A percentile compares a stretch with the other conserved stretches of the same genome.
phyloP scores from a whole-genome alignment of 2,797 vertebrate genomes.

The Amphiprion clarkii region DNA sequence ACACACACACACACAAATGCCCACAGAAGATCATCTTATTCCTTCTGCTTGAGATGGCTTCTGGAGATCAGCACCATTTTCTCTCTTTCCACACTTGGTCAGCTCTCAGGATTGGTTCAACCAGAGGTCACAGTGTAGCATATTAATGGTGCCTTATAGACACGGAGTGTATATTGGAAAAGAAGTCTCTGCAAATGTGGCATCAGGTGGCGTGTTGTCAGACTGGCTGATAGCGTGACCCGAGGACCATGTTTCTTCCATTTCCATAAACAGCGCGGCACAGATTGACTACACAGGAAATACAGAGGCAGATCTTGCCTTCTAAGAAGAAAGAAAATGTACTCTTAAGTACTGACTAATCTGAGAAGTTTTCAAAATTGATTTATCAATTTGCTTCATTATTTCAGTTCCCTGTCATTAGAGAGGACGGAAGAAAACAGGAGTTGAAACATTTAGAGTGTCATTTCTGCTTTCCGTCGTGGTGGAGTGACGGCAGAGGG shows the following conservation, averaged over 20 bases:
- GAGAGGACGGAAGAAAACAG: constrained; percentile 48
- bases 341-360: neutral
- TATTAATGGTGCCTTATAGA: constrained; percentile 33
- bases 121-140: constrained; percentile 41
- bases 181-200: constrained; percentile 11
- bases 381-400: constrained; percentile 49
- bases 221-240: constrained; percentile 1
- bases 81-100: constrained; percentile 60
- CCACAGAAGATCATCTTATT: constrained; percentile 32
- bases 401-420: constrained; percentile 58
- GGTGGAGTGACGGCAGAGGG: constrained; percentile 63
- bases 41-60: constrained; percentile 50
- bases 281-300: neutral
- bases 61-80: constrained; percentile 56
- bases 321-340: constrained; percentile 8
- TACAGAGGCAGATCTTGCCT: neutral
- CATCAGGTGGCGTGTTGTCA: constrained; percentile 13
- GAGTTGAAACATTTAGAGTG: constrained; percentile 60
- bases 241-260: neutral
- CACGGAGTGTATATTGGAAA: neutral
- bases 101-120: constrained; percentile 62
- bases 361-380: constrained; percentile 40
- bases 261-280: neutral
- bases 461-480: constrained; percentile 62
- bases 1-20: constrained; percentile 14